Evolutionary conservation across 2,797 vertebrate genomes (phyloP).

Genomic region (Microchirus variegatus): DNA sequence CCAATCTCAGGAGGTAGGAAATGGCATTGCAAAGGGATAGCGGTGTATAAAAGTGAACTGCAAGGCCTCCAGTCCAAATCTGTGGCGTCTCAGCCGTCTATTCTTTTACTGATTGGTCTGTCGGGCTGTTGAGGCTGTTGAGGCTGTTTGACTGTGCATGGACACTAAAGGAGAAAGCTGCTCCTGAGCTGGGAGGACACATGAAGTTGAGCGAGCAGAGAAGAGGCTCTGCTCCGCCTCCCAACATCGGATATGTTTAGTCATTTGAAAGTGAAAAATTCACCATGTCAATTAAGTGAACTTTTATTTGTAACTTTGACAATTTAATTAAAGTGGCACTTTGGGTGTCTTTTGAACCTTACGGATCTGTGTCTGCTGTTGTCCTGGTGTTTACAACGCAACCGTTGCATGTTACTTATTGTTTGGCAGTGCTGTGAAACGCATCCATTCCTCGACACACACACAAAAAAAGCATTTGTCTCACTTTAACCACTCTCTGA

Average conservation of each 20-base stretch:
- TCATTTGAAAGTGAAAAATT: slow-evolving; percentile 69
- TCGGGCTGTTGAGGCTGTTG: slow-evolving; percentile 48
- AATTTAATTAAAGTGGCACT: slow-evolving; percentile 79
- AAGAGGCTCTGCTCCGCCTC: slow-evolving; percentile 61
- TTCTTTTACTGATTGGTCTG: slow-evolving; percentile 51
- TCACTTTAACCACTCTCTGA: background rate
- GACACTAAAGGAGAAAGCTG: slow-evolving; percentile 69
- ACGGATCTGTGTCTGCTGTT: slow-evolving; percentile 53
- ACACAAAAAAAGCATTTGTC: background rate
- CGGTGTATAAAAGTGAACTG: slow-evolving; percentile 56
- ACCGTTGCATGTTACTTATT: slow-evolving; percentile 17
- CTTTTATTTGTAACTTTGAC: slow-evolving; percentile 79
- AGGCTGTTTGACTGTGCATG: slow-evolving; percentile 64
- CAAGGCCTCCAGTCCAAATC: slow-evolving; percentile 53
- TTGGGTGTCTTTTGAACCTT: slow-evolving; percentile 80
- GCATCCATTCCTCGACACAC: too few species aligned
- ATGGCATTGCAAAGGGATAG: slow-evolving; percentile 60
- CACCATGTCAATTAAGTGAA: slow-evolving; percentile 77
- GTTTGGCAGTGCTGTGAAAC: too few species aligned
- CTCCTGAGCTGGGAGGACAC: slow-evolving; percentile 78
- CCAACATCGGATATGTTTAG: slow-evolving; percentile 71
- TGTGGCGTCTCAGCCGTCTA: slow-evolving; percentile 43
- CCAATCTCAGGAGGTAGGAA: slow-evolving; percentile 77
- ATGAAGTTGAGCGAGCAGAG: slow-evolving; percentile 56
- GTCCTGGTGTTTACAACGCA: slow-evolving; percentile 11